Evolutionary conservation across 2,797 vertebrate genomes (phyloP).

Genomic region (Tokudaia muenninki): DNA sequence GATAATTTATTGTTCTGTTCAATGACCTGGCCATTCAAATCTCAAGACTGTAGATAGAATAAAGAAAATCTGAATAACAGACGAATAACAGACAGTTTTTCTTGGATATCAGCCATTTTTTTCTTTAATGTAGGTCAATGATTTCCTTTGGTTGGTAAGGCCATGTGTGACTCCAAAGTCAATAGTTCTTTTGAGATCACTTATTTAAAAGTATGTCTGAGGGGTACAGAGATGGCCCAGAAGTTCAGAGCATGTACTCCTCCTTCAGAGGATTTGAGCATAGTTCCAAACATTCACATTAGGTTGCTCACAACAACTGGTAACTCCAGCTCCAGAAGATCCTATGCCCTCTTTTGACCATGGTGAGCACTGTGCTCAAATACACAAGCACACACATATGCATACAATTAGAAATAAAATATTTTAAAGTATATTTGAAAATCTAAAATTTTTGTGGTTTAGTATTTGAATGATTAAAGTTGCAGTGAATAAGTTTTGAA

Average conservation of each 20-base stretch:
- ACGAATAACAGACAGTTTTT: background rate
- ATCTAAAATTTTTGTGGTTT: background rate
- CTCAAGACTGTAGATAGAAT: background rate
- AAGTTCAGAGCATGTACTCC: background rate
- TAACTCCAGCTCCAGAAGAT: background rate
- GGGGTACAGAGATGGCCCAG: background rate
- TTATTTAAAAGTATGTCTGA: background rate
- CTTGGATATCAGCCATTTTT: background rate
- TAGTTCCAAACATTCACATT: background rate
- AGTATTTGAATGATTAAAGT: background rate
- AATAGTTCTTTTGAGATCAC: background rate
- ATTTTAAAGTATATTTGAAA: constrained; percentile 5
- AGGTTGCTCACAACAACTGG: background rate
- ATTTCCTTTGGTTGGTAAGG: background rate
- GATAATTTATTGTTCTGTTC: background rate
- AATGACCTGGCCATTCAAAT: background rate
- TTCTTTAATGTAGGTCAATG: background rate
- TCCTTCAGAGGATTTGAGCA: background rate
- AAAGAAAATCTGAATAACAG: constrained; percentile 34
- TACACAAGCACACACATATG: background rate
- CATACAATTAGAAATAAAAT: background rate
- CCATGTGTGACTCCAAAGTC: background rate
- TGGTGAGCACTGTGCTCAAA: background rate
- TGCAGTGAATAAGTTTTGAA: background rate
- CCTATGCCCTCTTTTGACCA: background rate